These are phyloP conservation scores for Parnassius orleans DNA, from an alignment of 2,888 invertebrate genomes.

Conservation along the genomic window DNA sequence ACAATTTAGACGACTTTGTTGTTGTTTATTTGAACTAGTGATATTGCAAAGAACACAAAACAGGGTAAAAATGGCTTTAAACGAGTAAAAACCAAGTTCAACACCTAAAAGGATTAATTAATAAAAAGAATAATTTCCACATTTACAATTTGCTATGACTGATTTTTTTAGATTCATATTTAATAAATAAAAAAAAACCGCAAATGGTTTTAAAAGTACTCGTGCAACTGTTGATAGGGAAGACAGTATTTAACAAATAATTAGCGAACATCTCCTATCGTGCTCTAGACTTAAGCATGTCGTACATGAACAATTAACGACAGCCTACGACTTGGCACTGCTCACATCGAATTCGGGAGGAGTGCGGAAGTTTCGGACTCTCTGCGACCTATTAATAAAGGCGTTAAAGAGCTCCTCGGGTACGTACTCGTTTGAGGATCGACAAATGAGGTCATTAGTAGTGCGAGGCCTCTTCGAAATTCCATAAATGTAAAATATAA, in stretches of 20 bases:
- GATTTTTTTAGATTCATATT: too few species aligned
- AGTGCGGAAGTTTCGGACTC: constrained; percentile 41
- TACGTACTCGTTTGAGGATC: constrained; percentile 40
- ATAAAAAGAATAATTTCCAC: too few species aligned
- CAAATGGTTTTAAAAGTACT: not conserved
- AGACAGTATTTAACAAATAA: constrained; percentile 16
- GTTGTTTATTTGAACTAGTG: not conserved
- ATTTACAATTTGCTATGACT: too few species aligned
- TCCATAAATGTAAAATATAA: not conserved
- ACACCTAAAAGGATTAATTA: too few species aligned
- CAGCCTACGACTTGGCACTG: constrained; percentile 49
- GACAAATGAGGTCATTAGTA: constrained; percentile 42
- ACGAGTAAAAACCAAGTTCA: too few species aligned
- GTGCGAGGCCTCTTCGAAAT: constrained; percentile 24
- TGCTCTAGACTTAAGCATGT: constrained; percentile 30
- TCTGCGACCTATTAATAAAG: constrained; percentile 49
- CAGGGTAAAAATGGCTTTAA: too few species aligned
- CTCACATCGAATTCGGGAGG: constrained; percentile 43
- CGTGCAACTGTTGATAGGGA: constrained; percentile 2
- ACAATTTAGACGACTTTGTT: not conserved
- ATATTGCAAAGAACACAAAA: not conserved
- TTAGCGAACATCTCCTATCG: constrained; percentile 17
- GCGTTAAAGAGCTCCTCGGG: constrained; percentile 38
- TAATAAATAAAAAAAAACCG: too few species aligned
- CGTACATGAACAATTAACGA: constrained; percentile 44